A percentile compares a stretch with the other conserved stretches of the same genome.
phyloP scores from a whole-genome alignment of 2,113 vertebrate species.

The Trachemys scripta region DNA sequence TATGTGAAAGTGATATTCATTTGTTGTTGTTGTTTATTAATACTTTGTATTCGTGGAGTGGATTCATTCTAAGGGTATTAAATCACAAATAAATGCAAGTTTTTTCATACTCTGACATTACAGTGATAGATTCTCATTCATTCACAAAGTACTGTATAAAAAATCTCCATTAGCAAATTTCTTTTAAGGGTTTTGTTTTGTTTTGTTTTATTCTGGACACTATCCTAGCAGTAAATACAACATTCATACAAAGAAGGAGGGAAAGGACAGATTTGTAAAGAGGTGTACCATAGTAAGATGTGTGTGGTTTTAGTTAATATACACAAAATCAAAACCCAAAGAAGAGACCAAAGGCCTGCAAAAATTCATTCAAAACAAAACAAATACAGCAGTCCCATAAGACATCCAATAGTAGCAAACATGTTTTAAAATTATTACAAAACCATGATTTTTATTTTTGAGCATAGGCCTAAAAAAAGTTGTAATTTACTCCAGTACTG shows the following conservation, averaged over 20 bases:
- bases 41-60: background rate
- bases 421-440: constrained; percentile 19
- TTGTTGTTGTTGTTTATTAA: background rate
- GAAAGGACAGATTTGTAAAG: constrained; percentile 44
- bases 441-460: background rate
- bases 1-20: background rate
- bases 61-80: background rate
- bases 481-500: constrained; percentile 37
- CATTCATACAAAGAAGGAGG: constrained; percentile 44
- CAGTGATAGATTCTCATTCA: background rate
- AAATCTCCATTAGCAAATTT: background rate
- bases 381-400: background rate
- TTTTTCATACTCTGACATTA: background rate
- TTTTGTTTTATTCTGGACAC: background rate
- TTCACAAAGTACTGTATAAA: background rate
- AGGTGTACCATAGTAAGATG: constrained; percentile 44
- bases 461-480: constrained; percentile 1
- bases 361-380: constrained; percentile 47
- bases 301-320: constrained; percentile 20
- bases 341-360: constrained; percentile 38
- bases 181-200: background rate
- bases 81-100: background rate
- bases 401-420: background rate
- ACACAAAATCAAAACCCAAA: constrained; percentile 38
- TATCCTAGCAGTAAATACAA: constrained; percentile 25